phyloP scores from a whole-genome alignment of 1,140 invertebrate genomes.

The Nomia melanderi region DNA sequence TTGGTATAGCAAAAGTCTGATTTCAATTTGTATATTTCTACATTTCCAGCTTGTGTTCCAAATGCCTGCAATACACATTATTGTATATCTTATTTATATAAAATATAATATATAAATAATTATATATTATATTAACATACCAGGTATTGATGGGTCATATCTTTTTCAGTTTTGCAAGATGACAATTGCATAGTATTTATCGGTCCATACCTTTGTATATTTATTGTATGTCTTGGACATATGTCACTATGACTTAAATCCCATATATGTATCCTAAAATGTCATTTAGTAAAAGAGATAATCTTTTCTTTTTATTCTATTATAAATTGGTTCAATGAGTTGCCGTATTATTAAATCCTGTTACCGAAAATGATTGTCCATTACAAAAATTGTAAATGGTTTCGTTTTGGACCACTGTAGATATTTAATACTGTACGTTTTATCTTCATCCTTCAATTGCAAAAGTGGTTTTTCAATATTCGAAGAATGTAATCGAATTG shows the following conservation, averaged over 20 bases:
- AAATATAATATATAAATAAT: not conserved
- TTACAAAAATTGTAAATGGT: constrained; percentile 82
- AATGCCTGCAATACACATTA: constrained; percentile 72
- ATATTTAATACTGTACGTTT: constrained; percentile 72
- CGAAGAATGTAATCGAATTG: constrained; percentile 79
- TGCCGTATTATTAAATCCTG: not conserved
- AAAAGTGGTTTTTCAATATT: constrained; percentile 81
- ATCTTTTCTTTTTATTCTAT: not conserved
- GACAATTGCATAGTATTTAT: constrained; percentile 77
- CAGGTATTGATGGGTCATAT: constrained; percentile 76
- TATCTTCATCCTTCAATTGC: constrained; percentile 75
- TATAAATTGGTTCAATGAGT: not conserved
- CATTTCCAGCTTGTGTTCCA: constrained; percentile 73
- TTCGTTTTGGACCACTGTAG: constrained; percentile 84
- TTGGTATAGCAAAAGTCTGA: constrained; percentile 78
- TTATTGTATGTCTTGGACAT: constrained; percentile 71
- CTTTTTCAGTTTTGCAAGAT: constrained; percentile 70
- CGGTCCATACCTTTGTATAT: constrained; percentile 66
- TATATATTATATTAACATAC: too few species aligned
- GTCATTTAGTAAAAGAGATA: not conserved
- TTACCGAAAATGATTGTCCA: constrained; percentile 82
- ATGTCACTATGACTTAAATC: constrained; percentile 81
- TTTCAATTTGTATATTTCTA: constrained; percentile 80
- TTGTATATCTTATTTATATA: constrained; percentile 11
- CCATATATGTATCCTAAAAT: constrained; percentile 82